Conservation (phyloP, 2,888 invertebrate genomes). For the Allacma fusca region DNA sequence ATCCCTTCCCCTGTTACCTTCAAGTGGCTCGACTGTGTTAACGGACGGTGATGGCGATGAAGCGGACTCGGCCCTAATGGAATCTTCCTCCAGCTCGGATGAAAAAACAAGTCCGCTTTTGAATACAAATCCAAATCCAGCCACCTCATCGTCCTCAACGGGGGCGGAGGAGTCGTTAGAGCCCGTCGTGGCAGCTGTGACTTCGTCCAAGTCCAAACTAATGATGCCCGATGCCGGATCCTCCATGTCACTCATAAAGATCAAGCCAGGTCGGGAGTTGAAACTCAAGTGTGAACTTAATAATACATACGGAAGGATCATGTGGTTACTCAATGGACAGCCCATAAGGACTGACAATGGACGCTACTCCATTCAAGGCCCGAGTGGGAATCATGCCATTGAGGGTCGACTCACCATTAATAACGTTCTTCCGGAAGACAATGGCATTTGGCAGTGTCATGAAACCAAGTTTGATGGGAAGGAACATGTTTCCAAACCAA, state of each 20-base stretch:
- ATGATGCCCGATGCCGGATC: constrained; percentile 2
- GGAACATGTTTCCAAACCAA: constrained; percentile 68
- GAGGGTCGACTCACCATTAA: constrained; percentile 61
- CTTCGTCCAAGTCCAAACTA: constrained; percentile 26
- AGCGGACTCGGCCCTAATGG: not conserved
- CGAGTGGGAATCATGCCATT: constrained; percentile 56
- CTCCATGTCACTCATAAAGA: constrained; percentile 50
- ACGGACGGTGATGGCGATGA: constrained; percentile 21
- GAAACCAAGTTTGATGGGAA: constrained; percentile 62
- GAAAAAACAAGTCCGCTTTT: constrained; percentile 21
- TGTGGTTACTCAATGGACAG: constrained; percentile 60
- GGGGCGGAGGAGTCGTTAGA: constrained; percentile 31
- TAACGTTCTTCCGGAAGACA: constrained; percentile 60
- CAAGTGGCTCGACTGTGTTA: not conserved
- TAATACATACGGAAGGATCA: constrained; percentile 60
- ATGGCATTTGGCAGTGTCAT: constrained; percentile 60
- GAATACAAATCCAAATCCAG: not conserved
- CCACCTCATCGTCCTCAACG: not conserved
- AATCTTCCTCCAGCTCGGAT: constrained; percentile 29
- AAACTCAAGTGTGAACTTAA: constrained; percentile 61
- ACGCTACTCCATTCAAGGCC: constrained; percentile 61
- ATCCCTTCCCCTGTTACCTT: constrained; percentile 46
- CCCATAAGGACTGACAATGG: constrained; percentile 61
- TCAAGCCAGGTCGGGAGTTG: constrained; percentile 61
- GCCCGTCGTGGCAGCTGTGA: constrained; percentile 37